These are phyloP conservation scores for Uloborus plumipes DNA, from an alignment of 2,888 invertebrate genomes.

Conservation along the genomic window DNA sequence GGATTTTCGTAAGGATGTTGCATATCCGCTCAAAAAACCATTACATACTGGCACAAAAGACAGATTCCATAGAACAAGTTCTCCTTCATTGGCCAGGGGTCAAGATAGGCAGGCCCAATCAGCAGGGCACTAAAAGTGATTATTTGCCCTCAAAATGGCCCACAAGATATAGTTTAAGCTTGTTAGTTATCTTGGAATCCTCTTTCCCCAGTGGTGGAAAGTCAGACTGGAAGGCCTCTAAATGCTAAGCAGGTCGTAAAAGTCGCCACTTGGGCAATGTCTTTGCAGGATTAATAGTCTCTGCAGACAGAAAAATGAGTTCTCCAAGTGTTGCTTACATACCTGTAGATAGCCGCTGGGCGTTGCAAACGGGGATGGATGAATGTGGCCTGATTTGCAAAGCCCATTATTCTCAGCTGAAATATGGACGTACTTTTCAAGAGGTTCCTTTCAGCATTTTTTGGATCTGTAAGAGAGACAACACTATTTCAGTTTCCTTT, in stretches of 20 bases:
- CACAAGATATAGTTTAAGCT: constrained; percentile 30
- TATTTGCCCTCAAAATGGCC: constrained; percentile 16
- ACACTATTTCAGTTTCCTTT: too few species aligned
- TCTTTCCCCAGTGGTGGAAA: constrained; percentile 10
- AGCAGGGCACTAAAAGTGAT: constrained; percentile 36
- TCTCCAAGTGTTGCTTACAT: constrained; percentile 13
- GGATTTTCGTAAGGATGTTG: constrained; percentile 50
- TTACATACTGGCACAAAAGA: constrained; percentile 15
- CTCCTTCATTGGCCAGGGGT: constrained; percentile 60
- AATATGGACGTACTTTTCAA: too few species aligned
- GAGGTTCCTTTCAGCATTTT: too few species aligned
- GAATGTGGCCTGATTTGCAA: constrained; percentile 40
- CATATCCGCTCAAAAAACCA: constrained; percentile 32
- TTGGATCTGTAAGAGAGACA: too few species aligned
- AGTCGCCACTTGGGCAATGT: constrained; percentile 52
- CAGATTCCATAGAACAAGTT: constrained; percentile 25
- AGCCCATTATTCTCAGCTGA: constrained; percentile 19
- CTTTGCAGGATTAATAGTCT: constrained; percentile 40
- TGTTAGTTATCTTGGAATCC: not conserved
- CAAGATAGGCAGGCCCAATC: constrained; percentile 54
- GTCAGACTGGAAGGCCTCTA: constrained; percentile 9
- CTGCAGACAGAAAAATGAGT: not conserved
- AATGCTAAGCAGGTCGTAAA: constrained; percentile 62
- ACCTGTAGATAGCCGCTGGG: constrained; percentile 41
- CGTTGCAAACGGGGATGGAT: constrained; percentile 39